Evolutionary conservation across 2,797 vertebrate species (phyloP).

Genomic region (Anguilla marmorata): DNA sequence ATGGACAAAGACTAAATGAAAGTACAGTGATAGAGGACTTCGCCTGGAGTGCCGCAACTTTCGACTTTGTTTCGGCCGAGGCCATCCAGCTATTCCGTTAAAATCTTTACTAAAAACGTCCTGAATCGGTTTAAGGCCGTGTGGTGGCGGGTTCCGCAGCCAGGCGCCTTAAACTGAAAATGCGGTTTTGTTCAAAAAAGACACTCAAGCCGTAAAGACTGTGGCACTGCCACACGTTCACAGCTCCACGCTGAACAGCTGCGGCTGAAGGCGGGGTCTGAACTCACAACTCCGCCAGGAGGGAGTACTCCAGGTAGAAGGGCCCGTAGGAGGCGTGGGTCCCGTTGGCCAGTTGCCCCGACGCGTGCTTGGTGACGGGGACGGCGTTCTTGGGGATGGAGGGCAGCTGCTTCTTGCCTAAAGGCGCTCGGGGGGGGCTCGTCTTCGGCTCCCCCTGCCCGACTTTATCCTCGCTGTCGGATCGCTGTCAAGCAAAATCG

Average conservation of each 20-base stretch:
- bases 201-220: background rate
- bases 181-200: background rate
- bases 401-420: slow-evolving; percentile 87
- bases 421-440: slow-evolving; percentile 81
- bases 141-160: background rate
- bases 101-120: background rate
- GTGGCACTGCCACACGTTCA: background rate
- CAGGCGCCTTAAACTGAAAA: background rate
- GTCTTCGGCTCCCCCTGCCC: slow-evolving; percentile 78
- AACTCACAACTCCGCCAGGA: slow-evolving; percentile 97
- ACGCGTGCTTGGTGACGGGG: slow-evolving; percentile 86
- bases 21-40: too few relatives aligned
- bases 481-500: slow-evolving; percentile 67
- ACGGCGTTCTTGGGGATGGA: slow-evolving; percentile 86
- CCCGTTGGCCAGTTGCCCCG: slow-evolving; percentile 85
- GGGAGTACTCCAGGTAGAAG: slow-evolving; percentile 97
- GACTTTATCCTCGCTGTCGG: slow-evolving; percentile 86
- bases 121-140: background rate
- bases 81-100: too few relatives aligned
- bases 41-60: too few relatives aligned
- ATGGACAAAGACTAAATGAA: too few relatives aligned
- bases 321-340: slow-evolving; percentile 96
- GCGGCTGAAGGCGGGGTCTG: background rate
- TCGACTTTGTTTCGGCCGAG: too few relatives aligned
- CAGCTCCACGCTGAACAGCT: background rate